These are phyloP conservation scores for Enteromius viviparus DNA, from an alignment of 2,797 vertebrate species.

Conservation along the genomic window DNA sequence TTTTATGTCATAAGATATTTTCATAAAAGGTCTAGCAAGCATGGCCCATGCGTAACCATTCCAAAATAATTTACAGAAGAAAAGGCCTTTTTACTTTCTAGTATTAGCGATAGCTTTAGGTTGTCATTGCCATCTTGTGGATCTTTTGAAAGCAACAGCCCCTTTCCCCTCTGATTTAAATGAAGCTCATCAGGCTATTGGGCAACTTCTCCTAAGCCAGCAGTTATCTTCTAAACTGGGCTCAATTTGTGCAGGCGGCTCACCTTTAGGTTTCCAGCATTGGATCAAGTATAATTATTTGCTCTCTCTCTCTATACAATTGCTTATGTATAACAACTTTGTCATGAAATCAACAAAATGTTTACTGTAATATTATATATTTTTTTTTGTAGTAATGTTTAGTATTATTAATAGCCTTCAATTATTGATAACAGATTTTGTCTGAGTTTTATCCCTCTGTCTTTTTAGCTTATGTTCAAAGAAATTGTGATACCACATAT, in stretches of 20 bases:
- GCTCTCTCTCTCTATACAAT: background rate
- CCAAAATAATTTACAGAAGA: background rate
- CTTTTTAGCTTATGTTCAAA: background rate
- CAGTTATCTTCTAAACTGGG: background rate
- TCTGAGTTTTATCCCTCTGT: background rate
- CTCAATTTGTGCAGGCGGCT: background rate
- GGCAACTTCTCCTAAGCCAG: background rate
- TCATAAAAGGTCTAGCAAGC: background rate
- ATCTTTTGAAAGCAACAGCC: conserved; percentile 5
- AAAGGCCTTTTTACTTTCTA: background rate
- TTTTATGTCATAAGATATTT: background rate
- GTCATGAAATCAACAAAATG: background rate
- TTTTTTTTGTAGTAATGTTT: background rate
- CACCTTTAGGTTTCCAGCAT: background rate
- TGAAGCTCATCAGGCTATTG: background rate
- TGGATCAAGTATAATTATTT: background rate
- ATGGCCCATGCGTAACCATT: background rate
- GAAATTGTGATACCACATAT: background rate
- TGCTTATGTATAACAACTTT: background rate
- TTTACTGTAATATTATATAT: background rate
- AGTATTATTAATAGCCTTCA: background rate
- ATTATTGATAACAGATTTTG: background rate
- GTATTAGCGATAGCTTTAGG: background rate
- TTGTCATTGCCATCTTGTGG: conserved; percentile 40
- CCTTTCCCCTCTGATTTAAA: background rate